Evolutionary conservation across 1,140 invertebrate species (phyloP).

Genomic region (Drosophila murphyi): DNA sequence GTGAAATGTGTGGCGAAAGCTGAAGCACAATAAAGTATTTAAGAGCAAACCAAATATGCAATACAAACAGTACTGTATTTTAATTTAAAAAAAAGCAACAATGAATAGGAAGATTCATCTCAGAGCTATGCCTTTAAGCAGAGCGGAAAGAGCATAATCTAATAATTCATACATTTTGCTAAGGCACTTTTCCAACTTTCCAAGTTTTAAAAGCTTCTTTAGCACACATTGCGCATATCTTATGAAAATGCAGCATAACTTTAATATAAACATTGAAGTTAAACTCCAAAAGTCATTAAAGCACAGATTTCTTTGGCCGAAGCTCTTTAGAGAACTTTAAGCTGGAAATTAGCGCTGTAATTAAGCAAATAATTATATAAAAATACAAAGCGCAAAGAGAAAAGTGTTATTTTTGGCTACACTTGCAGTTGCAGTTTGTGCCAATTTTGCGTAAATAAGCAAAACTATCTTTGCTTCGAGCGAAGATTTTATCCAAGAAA

Average conservation of each 20-base stretch:
- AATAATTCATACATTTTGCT: conserved; percentile 9
- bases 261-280: background rate
- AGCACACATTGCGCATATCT: conserved; percentile 42
- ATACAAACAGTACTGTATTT: too few relatives aligned
- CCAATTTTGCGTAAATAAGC: conserved; percentile 29
- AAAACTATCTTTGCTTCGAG: conserved; percentile 63
- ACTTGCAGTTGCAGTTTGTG: conserved; percentile 60
- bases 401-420: conserved; percentile 22
- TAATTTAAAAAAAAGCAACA: too few relatives aligned
- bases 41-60: too few relatives aligned
- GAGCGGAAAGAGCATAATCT: background rate
- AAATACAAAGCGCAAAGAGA: conserved; percentile 31
- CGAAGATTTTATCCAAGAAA: conserved; percentile 10
- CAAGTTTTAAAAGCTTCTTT: conserved; percentile 1
- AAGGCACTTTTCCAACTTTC: background rate
- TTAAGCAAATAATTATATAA: conserved; percentile 60
- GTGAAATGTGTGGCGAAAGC: too few relatives aligned
- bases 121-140: too few relatives aligned
- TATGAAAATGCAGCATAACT: conserved; percentile 23
- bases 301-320: conserved; percentile 50
- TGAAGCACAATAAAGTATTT: background rate
- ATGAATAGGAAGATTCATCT: too few relatives aligned
- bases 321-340: conserved; percentile 60
- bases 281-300: conserved; percentile 64
- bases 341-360: conserved; percentile 71